A percentile compares a stretch with the other conserved stretches of the same genome.
phyloP scores from a whole-genome alignment of 2,888 invertebrate species.

The Drosophila kuntzei region DNA sequence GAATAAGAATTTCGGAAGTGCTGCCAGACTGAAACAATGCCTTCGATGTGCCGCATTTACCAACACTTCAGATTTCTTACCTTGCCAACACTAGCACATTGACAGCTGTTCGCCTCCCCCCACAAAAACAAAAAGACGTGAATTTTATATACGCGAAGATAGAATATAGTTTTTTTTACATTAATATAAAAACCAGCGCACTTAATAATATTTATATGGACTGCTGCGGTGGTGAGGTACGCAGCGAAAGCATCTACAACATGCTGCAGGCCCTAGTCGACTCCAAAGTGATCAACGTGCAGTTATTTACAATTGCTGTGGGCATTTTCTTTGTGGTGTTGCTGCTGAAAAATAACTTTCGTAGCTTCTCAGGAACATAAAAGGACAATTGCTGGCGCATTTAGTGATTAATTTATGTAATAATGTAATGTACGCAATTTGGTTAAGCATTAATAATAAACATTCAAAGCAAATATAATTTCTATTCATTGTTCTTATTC shows the following conservation, averaged over 20 bases:
- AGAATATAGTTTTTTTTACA: conserved; percentile 28
- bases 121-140: conserved; percentile 34
- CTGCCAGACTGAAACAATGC: neutral
- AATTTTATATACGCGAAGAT: conserved; percentile 46
- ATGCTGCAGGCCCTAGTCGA: conserved; percentile 83
- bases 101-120: conserved; percentile 43
- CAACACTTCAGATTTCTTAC: conserved; percentile 29
- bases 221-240: conserved; percentile 81
- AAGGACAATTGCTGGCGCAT: conserved; percentile 11
- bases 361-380: conserved; percentile 82
- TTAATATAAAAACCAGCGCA: conserved; percentile 15
- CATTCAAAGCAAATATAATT: conserved; percentile 32
- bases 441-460: conserved; percentile 68
- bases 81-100: conserved; percentile 25
- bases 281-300: conserved; percentile 83
- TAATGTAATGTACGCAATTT: conserved; percentile 71
- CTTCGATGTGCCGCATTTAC: neutral
- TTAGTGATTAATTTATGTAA: conserved; percentile 59
- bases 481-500: conserved; percentile 45
- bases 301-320: conserved; percentile 83
- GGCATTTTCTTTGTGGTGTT: conserved; percentile 83
- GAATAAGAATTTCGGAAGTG: neutral
- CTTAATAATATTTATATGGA: conserved; percentile 71
- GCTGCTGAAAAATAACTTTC: conserved; percentile 83
- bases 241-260: conserved; percentile 81